A percentile compares a stretch with the other conserved stretches of the same genome.
Evolutionary conservation across 2,797 vertebrate genomes (phyloP).

Genomic region (Eospalax fontanierii): DNA sequence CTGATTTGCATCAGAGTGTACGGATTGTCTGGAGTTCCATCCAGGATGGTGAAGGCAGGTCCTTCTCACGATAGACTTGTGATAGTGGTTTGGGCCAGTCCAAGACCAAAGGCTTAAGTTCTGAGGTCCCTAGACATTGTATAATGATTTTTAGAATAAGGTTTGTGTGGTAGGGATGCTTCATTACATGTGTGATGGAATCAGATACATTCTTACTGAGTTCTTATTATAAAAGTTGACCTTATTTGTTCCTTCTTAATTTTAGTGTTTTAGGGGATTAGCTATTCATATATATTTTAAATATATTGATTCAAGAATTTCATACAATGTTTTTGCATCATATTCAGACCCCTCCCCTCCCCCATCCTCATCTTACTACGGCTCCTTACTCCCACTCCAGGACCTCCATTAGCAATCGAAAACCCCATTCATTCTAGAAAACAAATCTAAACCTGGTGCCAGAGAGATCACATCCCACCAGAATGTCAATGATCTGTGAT

Average conservation of each 20-base stretch:
- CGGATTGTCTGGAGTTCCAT: not conserved
- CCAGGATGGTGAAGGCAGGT: too few relatives aligned
- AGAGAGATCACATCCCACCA: too few relatives aligned
- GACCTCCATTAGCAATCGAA: too few relatives aligned
- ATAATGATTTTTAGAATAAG: not conserved
- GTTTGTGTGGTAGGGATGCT: not conserved
- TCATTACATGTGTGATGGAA: not conserved
- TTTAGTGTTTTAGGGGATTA: not conserved
- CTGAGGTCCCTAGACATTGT: conserved; percentile 11
- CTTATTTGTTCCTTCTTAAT: conserved; percentile 14
- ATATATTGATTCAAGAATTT: too few relatives aligned
- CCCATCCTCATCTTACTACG: too few relatives aligned
- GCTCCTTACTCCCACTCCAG: too few relatives aligned
- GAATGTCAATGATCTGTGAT: too few relatives aligned
- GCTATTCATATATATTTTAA: not conserved
- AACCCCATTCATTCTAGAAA: too few relatives aligned
- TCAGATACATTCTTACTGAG: not conserved
- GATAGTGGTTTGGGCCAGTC: not conserved
- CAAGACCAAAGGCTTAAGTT: not conserved
- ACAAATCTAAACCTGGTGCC: too few relatives aligned
- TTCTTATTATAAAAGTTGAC: not conserved
- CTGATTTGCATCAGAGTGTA: not conserved
- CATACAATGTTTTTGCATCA: too few relatives aligned
- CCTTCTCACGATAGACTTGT: not conserved
- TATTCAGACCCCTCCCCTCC: too few relatives aligned